Percentiles rank a stretch among this genome's conserved stretches.
phyloP scores from a whole-genome alignment of 2,113 vertebrate genomes.

The Catharus bicknelli region DNA sequence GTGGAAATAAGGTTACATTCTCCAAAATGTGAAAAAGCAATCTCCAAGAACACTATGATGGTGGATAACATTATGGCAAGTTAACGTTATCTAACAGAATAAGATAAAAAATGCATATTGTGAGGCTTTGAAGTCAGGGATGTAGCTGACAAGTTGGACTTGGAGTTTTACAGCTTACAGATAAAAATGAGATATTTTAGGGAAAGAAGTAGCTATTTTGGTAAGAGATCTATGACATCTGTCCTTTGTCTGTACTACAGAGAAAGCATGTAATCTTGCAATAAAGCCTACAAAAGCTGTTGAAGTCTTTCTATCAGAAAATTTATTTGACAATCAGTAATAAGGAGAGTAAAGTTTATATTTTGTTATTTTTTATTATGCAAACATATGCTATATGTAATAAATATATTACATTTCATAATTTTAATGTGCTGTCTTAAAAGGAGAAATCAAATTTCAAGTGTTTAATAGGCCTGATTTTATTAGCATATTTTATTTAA shows the following conservation, averaged over 20 bases:
- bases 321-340: slow-evolving; percentile 26
- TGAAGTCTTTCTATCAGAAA: neutral
- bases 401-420: neutral
- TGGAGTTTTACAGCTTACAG: neutral
- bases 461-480: slow-evolving; percentile 17
- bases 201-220: neutral
- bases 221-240: neutral
- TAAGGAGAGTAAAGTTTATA: neutral
- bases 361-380: slow-evolving; percentile 28
- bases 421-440: slow-evolving; percentile 17
- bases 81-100: neutral
- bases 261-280: neutral
- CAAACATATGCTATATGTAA: neutral
- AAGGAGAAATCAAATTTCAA: neutral
- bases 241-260: neutral
- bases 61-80: neutral
- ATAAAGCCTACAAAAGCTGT: neutral
- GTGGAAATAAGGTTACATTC: neutral
- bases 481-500: slow-evolving; percentile 41
- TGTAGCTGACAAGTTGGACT: neutral
- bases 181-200: neutral
- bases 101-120: rapidly evolving
- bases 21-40: neutral
- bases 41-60: neutral
- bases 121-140: rapidly evolving